Conservation (phyloP, 2,113 vertebrate species). For the Mastomys natalensis region DNA sequence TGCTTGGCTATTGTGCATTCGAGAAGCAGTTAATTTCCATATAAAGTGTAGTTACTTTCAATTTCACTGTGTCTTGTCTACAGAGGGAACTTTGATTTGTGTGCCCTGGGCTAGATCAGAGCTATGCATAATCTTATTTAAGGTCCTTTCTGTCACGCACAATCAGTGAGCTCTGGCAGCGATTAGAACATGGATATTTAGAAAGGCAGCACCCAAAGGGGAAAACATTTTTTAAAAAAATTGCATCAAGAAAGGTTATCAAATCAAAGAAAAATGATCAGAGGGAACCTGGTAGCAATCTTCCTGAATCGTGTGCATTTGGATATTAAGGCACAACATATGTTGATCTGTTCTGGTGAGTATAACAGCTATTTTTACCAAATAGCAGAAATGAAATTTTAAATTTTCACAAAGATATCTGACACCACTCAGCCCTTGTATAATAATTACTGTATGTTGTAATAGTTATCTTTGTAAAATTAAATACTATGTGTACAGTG, state of each 20-base stretch:
- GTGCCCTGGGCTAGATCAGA: constrained; percentile 86
- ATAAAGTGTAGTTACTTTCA: constrained; percentile 87
- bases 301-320: constrained; percentile 81
- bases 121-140: constrained; percentile 86
- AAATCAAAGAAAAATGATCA: constrained; percentile 87
- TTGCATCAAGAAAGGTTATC: constrained; percentile 85
- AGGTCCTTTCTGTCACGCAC: constrained; percentile 83
- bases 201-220: constrained; percentile 83
- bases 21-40: constrained; percentile 88
- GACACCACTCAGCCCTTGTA: neutral
- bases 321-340: constrained; percentile 56
- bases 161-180: constrained; percentile 81
- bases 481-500: neutral
- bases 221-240: constrained; percentile 31
- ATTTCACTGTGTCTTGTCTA: constrained; percentile 81
- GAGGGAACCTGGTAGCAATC: constrained; percentile 78
- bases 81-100: constrained; percentile 88
- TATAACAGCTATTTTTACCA: constrained; percentile 75
- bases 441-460: neutral
- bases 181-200: constrained; percentile 84
- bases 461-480: neutral
- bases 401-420: constrained; percentile 44
- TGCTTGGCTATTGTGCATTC: constrained; percentile 80
- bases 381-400: constrained; percentile 75
- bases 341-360: constrained; percentile 71